Conservation (phyloP, 2,888 invertebrate genomes). For the Odontomyia ornata region DNA sequence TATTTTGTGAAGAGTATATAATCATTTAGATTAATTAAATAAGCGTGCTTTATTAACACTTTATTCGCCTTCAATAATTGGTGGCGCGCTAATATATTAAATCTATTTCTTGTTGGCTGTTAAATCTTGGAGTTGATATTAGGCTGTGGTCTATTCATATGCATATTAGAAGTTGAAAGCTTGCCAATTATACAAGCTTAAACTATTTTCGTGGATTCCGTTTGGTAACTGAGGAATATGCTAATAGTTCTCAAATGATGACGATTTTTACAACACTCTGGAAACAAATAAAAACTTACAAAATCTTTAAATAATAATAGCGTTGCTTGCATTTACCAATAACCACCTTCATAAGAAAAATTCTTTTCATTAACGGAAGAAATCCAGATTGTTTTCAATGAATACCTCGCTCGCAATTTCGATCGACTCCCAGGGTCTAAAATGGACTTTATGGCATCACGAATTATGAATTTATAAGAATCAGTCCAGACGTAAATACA, state of each 20-base stretch:
- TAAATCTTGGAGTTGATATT: too few relatives aligned
- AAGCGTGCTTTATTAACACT: too few relatives aligned
- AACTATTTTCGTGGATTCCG: not conserved
- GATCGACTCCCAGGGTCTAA: slow-evolving; percentile 34
- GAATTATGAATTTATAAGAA: slow-evolving; percentile 49
- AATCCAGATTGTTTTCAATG: not conserved
- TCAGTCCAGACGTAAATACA: slow-evolving; percentile 38
- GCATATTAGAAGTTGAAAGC: too few relatives aligned
- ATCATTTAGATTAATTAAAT: too few relatives aligned
- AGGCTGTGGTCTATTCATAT: too few relatives aligned
- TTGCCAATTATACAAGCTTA: not conserved
- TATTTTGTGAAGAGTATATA: too few relatives aligned
- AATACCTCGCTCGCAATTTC: slow-evolving; percentile 45
- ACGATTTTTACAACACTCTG: too few relatives aligned
- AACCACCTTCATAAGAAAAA: not conserved
- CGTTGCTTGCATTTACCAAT: not conserved
- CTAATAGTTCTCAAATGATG: not conserved
- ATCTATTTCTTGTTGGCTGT: too few relatives aligned
- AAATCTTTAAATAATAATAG: not conserved
- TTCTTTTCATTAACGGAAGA: not conserved
- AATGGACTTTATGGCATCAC: slow-evolving; percentile 49
- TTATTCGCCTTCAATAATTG: too few relatives aligned
- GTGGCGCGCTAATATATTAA: too few relatives aligned
- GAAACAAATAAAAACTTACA: too few relatives aligned
- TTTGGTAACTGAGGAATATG: not conserved